phyloP scores from a whole-genome alignment of 2,113 vertebrate genomes.

The Sarotherodon lohbergeri region DNA sequence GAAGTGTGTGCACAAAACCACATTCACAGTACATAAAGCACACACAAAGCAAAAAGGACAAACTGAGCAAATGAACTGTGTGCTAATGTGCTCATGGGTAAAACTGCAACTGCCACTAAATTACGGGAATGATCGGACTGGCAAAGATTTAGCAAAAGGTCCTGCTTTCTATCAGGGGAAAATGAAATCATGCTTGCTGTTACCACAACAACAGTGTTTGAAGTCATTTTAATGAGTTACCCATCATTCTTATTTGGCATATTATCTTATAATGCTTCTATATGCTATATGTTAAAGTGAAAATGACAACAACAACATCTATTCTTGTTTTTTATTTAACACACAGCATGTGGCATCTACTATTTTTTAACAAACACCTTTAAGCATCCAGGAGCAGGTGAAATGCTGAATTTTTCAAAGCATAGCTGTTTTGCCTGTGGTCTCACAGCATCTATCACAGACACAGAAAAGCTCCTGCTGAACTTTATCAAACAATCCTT shows the following conservation, averaged over 20 bases:
- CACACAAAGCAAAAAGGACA: not conserved
- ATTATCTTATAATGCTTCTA: not conserved
- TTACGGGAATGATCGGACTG: not conserved
- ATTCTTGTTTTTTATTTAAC: not conserved
- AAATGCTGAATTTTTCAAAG: not conserved
- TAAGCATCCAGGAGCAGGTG: not conserved
- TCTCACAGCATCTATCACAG: not conserved
- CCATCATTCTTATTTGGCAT: not conserved
- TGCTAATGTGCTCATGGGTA: not conserved
- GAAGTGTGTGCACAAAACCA: not conserved
- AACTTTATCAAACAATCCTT: not conserved
- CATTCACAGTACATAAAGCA: not conserved
- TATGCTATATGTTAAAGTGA: not conserved
- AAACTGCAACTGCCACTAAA: not conserved
- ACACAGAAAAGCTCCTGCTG: not conserved
- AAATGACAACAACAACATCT: not conserved
- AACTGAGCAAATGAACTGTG: not conserved
- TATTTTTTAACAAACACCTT: not conserved
- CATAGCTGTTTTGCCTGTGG: not conserved
- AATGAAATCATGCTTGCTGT: not conserved
- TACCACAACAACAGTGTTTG: not conserved
- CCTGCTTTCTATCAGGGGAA: accelerated
- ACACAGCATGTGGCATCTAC: not conserved
- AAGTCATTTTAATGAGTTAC: not conserved
- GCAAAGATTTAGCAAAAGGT: not conserved